phyloP scores from a whole-genome alignment of 1,140 invertebrate genomes.

The Drosophila pseudoananassae region DNA sequence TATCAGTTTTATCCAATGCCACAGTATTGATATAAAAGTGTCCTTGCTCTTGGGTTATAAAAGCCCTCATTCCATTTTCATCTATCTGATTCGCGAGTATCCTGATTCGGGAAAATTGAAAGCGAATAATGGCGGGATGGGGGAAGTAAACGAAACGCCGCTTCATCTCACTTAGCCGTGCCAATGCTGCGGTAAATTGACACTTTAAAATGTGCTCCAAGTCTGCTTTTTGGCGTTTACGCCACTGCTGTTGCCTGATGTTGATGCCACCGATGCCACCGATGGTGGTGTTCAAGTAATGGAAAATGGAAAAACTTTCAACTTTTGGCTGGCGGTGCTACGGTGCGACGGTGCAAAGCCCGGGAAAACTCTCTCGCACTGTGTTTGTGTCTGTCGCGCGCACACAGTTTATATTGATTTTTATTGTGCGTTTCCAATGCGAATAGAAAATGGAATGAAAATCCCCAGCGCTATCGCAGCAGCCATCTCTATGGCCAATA shows the following conservation, averaged over 20 bases:
- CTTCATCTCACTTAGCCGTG: slow-evolving; percentile 65
- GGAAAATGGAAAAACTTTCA: slow-evolving; percentile 83
- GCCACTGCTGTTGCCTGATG: slow-evolving; percentile 14
- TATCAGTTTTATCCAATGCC: neutral
- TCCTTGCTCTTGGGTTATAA: neutral
- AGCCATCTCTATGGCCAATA: slow-evolving; percentile 35
- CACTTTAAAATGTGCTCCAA: slow-evolving; percentile 81
- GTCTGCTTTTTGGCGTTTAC: slow-evolving; percentile 80
- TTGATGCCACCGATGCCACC: neutral
- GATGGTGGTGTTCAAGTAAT: slow-evolving; percentile 51
- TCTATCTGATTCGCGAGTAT: slow-evolving; percentile 37
- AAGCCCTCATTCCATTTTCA: neutral
- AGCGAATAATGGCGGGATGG: slow-evolving; percentile 54
- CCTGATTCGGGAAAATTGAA: slow-evolving; percentile 53
- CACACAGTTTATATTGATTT: slow-evolving; percentile 77
- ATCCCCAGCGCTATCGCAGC: slow-evolving; percentile 51
- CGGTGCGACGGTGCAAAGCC: slow-evolving; percentile 9
- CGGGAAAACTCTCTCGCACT: slow-evolving; percentile 11
- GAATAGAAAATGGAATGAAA: slow-evolving; percentile 64
- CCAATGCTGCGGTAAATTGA: slow-evolving; percentile 82
- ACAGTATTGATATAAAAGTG: neutral
- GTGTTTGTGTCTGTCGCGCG: slow-evolving; percentile 16
- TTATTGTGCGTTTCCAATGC: slow-evolving; percentile 76
- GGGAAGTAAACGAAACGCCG: slow-evolving; percentile 57
- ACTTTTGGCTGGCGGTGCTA: slow-evolving; percentile 33